Evolutionary conservation across 2,797 vertebrate species (phyloP).

Genomic region (Eremophila alpestris): DNA sequence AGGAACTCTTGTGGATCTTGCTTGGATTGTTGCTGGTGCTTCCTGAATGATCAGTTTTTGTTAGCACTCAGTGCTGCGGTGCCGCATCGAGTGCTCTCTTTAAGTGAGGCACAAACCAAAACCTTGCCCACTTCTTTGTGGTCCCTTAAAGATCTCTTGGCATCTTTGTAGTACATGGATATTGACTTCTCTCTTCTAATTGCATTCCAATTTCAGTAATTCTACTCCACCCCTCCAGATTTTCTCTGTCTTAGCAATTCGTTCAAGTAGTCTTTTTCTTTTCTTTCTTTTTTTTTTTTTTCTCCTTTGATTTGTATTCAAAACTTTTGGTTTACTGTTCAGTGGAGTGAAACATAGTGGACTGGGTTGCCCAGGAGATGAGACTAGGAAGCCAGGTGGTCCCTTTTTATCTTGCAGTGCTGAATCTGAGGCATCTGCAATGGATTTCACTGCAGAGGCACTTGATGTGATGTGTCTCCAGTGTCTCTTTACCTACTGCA

Average conservation of each 20-base stretch:
- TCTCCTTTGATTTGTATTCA: background rate
- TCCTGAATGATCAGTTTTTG: background rate
- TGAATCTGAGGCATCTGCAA: background rate
- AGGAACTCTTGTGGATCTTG: background rate
- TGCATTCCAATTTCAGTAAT: background rate
- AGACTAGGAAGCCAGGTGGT: background rate
- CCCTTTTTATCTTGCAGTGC: background rate
- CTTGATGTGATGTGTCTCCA: background rate
- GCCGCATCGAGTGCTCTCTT: background rate
- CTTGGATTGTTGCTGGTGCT: background rate
- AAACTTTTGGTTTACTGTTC: background rate
- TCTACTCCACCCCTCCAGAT: background rate
- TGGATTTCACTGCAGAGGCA: background rate
- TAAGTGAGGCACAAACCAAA: background rate
- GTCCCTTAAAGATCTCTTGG: background rate
- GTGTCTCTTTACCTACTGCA: background rate
- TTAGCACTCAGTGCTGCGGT: background rate
- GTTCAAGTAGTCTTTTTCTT: background rate
- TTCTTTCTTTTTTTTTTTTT: fast-evolving
- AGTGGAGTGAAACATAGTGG: background rate
- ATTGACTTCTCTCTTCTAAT: background rate
- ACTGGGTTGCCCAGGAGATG: background rate
- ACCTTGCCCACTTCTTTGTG: background rate
- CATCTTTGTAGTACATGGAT: background rate
- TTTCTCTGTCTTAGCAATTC: background rate